Evolutionary conservation across 2,113 vertebrate species (phyloP).

Genomic region (Ochotona princeps): DNA sequence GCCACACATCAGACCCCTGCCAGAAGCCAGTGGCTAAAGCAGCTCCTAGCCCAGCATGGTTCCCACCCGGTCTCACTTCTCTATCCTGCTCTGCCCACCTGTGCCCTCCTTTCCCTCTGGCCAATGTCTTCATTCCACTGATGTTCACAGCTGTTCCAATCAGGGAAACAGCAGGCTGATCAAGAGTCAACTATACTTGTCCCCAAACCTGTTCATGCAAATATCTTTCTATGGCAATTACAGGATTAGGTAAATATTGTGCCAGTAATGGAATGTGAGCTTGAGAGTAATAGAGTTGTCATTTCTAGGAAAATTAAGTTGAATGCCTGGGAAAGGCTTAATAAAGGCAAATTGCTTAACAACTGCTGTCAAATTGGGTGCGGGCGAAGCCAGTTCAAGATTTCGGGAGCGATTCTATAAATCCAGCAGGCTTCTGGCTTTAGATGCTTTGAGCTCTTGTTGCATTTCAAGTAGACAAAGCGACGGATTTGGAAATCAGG

Average conservation of each 20-base stretch:
- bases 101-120: not conserved
- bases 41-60: not conserved
- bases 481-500: not conserved
- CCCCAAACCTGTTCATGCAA: constrained; percentile 67
- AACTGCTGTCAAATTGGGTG: constrained; percentile 66
- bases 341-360: constrained; percentile 73
- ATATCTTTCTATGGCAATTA: constrained; percentile 76
- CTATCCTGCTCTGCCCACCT: not conserved
- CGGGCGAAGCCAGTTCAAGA: constrained; percentile 54
- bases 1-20: not conserved
- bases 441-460: not conserved
- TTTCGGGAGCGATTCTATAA: constrained; percentile 28
- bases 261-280: constrained; percentile 48
- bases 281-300: constrained; percentile 67
- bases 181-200: constrained; percentile 57
- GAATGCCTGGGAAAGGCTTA: constrained; percentile 67
- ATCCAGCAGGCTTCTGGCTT: constrained; percentile 19
- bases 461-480: not conserved
- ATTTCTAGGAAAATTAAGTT: constrained; percentile 77
- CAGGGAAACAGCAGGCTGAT: not conserved
- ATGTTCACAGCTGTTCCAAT: constrained; percentile 36
- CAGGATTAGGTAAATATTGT: constrained; percentile 71
- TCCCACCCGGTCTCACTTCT: not conserved
- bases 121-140: accelerated
- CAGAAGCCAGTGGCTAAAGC: too few species aligned